These are phyloP conservation scores for Melanotaenia pygmaea DNA, from an alignment of 2,797 vertebrate genomes.

Conservation along the genomic window DNA sequence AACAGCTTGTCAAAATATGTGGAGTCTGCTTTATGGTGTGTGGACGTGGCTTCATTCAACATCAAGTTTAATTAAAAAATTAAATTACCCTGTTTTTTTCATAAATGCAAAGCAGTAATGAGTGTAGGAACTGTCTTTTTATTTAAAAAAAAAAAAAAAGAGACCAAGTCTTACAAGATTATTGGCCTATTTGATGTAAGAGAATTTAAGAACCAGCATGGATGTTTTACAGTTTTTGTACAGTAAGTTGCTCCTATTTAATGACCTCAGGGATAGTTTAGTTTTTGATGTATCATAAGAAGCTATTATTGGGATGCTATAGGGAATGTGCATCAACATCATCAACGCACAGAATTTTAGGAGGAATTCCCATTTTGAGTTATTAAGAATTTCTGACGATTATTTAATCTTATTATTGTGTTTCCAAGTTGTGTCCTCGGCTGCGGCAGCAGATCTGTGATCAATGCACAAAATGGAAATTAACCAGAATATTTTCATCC, in stretches of 20 bases:
- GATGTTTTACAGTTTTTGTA: not conserved
- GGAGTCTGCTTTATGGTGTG: no score
- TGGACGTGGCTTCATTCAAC: not conserved
- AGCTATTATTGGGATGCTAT: not conserved
- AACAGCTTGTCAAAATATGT: not conserved
- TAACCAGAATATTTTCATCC: no score
- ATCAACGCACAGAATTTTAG: no score
- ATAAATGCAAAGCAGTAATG: not conserved
- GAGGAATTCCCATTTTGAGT: no score
- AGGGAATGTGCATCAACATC: no score
- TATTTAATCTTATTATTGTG: no score
- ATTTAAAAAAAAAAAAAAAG: not conserved
- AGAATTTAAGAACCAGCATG: conserved; percentile 20
- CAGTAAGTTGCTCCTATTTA: conserved; percentile 5
- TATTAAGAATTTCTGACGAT: no score
- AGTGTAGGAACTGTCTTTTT: not conserved
- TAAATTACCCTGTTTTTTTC: no score
- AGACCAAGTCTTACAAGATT: conserved; percentile 14
- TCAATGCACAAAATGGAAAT: no score
- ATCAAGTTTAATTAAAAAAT: not conserved
- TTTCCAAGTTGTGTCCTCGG: no score
- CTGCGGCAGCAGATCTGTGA: no score
- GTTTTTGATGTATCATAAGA: conserved; percentile 2
- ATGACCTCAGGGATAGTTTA: conserved; percentile 22
- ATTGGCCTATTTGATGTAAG: conserved; percentile 44